phyloP scores from a whole-genome alignment of 2,113 vertebrate genomes.

The Progne subis region DNA sequence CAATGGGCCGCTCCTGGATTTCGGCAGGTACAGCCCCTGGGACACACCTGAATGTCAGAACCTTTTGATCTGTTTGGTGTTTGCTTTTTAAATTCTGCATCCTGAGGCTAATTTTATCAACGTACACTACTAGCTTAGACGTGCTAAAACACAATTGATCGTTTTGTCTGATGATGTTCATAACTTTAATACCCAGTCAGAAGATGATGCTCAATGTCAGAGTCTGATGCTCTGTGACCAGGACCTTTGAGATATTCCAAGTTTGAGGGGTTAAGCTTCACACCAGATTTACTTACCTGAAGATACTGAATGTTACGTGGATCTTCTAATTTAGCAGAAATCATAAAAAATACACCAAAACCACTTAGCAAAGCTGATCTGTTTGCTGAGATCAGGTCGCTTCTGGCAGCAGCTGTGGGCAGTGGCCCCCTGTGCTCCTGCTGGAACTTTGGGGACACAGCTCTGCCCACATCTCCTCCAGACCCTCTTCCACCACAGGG shows the following conservation, averaged over 20 bases:
- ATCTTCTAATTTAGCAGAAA: neutral
- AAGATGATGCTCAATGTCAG: neutral
- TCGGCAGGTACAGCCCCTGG: constrained; percentile 80
- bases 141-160: neutral
- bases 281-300: neutral
- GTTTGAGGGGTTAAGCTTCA: neutral
- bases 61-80: neutral
- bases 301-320: neutral
- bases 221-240: neutral
- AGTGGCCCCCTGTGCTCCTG: neutral
- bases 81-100: neutral
- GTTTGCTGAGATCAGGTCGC: neutral
- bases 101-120: neutral
- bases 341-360: neutral
- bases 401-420: neutral
- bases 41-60: neutral
- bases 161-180: neutral
- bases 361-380: neutral
- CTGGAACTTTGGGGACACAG: neutral
- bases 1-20: constrained; percentile 84
- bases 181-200: neutral
- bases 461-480: neutral
- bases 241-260: neutral
- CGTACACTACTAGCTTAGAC: accelerated
- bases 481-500: neutral